Base-by-base conservation (phyloP, 2,113 vertebrate species). In the Burhinus oedicnemus region DNA sequence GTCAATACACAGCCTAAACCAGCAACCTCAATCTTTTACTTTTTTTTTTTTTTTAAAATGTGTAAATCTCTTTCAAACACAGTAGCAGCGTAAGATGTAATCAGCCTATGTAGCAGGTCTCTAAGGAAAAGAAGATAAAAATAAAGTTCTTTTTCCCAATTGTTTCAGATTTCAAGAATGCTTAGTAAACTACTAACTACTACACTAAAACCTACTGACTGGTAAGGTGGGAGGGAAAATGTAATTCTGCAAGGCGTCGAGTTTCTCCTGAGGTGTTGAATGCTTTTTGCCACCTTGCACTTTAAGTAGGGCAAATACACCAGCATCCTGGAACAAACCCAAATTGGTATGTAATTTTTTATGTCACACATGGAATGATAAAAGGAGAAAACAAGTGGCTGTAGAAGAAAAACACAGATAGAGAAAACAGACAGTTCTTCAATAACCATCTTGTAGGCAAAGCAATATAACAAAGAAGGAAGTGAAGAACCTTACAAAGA, bases 1-100 rank as follows among this genome's bases (percentile, higher is more conserved):
- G 54, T 42, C 36, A 65, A n/a, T 3, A 30, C 22, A 52, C 44
- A 80, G 58, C 11, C 32, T 18, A 45, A 64, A 68, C 9, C 30
- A 51, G 15, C 0, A 0, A 69, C 11, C 15, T 68, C 36, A 11
- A 21, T 8, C 12, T 52, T 47, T 17, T 36, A 27, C 5, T 30
- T 44, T 40, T 72, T 45, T 49, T 13, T 15, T 12, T 62, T 27
- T 62, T 40, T 19, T 32, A 15, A n/a, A 34, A 27, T 4, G 4
- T 26, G 8, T 17, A 52, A 18, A 30, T 23, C 23, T 64, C 49
- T 81, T 54, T 40, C 44, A 79, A 68, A 78, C 5, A 40, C 38
- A 66, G 29, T 1, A 91, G 58, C 68, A 58, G 49, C 1, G 0
- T 27, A n/a, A 80, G 18, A 36, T 20, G 14, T 13, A 51, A 40